Conservation (phyloP, 35 echinoderm and acorn worm genomes). For the Heliocidaris tuberculata region DNA sequence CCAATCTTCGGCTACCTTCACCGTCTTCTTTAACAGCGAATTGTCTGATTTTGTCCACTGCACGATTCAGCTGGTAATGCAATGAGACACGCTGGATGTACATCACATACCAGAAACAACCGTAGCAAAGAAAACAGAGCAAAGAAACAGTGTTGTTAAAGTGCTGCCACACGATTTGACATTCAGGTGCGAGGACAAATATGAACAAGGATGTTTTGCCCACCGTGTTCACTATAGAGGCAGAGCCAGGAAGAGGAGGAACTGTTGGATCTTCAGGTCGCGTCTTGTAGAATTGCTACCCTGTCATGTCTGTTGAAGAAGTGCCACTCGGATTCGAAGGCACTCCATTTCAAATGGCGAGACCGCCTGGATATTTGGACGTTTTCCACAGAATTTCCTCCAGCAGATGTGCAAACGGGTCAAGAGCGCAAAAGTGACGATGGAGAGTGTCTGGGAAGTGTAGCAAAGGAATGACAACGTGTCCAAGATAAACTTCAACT, state of each 20-base stretch:
- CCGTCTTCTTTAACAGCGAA: not conserved
- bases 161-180: not conserved
- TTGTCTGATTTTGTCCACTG: not conserved
- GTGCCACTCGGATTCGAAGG: not conserved
- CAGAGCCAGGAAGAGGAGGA: not conserved
- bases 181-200: not conserved
- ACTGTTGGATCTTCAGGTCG: too few relatives aligned
- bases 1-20: not conserved
- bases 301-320: not conserved
- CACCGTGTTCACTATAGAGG: not conserved
- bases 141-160: not conserved
- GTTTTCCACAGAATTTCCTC: not conserved
- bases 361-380: not conserved
- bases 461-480: not conserved
- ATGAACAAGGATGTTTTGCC: not conserved
- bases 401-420: not conserved
- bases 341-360: not conserved
- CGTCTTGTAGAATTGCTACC: too few relatives aligned
- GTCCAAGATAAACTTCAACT: not conserved
- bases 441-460: not conserved
- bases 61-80: not conserved
- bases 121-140: not conserved
- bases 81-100: conserved; percentile 1
- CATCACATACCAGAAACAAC: conserved; percentile 8
- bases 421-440: not conserved